Base-by-base conservation (phyloP, 2,888 invertebrate genomes). In the Timema podura region DNA sequence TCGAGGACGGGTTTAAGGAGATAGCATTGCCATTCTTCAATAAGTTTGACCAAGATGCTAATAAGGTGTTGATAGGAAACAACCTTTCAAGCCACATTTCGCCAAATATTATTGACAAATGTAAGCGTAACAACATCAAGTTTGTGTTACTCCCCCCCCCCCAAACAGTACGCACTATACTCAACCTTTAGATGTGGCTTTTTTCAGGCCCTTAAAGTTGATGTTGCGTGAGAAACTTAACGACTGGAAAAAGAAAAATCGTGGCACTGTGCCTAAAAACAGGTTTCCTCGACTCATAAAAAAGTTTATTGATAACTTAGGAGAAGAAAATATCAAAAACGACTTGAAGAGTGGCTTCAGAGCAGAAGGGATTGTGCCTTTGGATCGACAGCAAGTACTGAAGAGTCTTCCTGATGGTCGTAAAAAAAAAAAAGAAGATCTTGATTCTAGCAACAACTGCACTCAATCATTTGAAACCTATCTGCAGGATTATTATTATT, bases 11-110 rank as follows among this genome's bases (percentile, higher is more conserved):
- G 59, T 59, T 16, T 9, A 0, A 16, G 59, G 16, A 59, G 30
- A 16, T 59, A 59, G 59, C 59, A 5, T 59, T 59, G 59, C 16
- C 59, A 15, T 15, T 11, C 13, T 59, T 59, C 59, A 59, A 2
- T 11, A 16, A 59, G 30, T 59, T 59, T 59, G 59, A 59, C 3
- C 2, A 59, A 16, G 30, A 59, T 59, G 59, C 13, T 16, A 16
- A 15, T 11, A 59, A 59, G 30, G 59, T 59, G 30, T 5, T 59
- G 30, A 15, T 59, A 30, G 59, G 59, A 5, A 16, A 16, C 59
- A 59, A 59, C 13, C 59, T 59, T 59, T 59, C 59, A 15, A 59
- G 59, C 59, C 57, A 61, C 61, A 57, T 57, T 11, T 57, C 57
- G 13, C 57, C 57, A 57, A 7, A 13, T 1, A 57, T 57, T 30